phyloP scores from a whole-genome alignment of 2,113 vertebrate genomes.

The Potamarius usumacintae region DNA sequence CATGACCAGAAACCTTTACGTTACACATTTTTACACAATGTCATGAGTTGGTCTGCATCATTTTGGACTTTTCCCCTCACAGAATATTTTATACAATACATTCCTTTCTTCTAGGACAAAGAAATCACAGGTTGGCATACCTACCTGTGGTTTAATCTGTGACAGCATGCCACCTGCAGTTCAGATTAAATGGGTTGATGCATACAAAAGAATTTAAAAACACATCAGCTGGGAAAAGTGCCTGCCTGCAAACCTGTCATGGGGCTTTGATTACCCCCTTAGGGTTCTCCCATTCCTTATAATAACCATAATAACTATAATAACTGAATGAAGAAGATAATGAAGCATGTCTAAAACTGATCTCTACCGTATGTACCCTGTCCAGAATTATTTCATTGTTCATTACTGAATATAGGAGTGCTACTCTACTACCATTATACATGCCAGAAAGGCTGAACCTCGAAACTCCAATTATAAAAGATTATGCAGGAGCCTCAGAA shows the following conservation, averaged over 20 bases:
- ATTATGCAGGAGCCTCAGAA: neutral
- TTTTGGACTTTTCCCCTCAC: neutral
- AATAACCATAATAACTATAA: slow-evolving; percentile 36
- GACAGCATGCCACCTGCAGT: slow-evolving; percentile 33
- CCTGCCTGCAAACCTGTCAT: slow-evolving; percentile 27
- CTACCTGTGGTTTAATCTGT: slow-evolving; percentile 38
- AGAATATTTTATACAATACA: neutral
- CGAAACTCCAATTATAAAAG: neutral
- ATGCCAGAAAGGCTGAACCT: neutral
- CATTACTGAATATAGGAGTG: slow-evolving; percentile 4
- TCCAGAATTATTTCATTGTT: slow-evolving; percentile 16
- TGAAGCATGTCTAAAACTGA: slow-evolving; percentile 34
- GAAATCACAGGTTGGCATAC: neutral
- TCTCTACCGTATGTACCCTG: neutral
- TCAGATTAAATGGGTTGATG: slow-evolving; percentile 42
- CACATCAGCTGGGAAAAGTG: slow-evolving; percentile 10
- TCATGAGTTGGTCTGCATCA: neutral
- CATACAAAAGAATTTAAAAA: slow-evolving; percentile 1
- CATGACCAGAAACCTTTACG: neutral
- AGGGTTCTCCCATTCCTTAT: slow-evolving; percentile 29
- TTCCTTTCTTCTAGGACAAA: neutral
- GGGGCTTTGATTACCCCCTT: slow-evolving; percentile 32
- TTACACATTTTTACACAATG: neutral
- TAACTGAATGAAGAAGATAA: slow-evolving; percentile 42
- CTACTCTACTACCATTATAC: neutral